A percentile compares a stretch with the other conserved stretches of the same genome.
phyloP scores from a whole-genome alignment of 2,888 invertebrate genomes.

The Torymus tubicola region DNA sequence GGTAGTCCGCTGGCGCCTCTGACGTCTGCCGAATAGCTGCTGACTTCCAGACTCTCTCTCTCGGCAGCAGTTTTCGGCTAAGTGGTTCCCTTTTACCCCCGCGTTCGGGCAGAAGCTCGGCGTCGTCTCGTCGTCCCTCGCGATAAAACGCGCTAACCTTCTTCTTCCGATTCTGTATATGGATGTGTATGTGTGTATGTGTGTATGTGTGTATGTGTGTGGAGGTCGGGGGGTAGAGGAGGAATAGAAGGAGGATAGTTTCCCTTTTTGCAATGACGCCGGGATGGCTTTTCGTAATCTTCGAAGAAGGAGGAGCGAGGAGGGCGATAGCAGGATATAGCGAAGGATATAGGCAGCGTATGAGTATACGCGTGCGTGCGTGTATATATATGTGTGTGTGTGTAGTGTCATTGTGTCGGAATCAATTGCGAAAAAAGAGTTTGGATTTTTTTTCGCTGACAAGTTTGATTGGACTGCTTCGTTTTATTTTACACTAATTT shows the following conservation, averaged over 20 bases:
- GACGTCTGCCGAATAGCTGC: constrained; percentile 74
- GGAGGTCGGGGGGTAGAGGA: too few species aligned
- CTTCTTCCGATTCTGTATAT: constrained; percentile 35
- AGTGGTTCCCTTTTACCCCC: constrained; percentile 69
- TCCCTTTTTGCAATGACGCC: background rate
- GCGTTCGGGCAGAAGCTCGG: constrained; percentile 29
- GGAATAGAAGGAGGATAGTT: too few species aligned
- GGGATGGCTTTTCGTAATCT: background rate
- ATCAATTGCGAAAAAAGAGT: too few species aligned
- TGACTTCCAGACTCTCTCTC: constrained; percentile 71
- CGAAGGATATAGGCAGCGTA: too few species aligned
- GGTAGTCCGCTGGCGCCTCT: constrained; percentile 75
- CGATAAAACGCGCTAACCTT: constrained; percentile 39
- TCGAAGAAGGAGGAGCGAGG: background rate
- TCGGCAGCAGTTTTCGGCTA: constrained; percentile 67
- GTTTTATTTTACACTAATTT: too few species aligned
- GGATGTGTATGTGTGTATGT: too few species aligned
- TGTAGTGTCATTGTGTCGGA: too few species aligned
- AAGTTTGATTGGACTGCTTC: too few species aligned
- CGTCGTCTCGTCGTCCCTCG: background rate
- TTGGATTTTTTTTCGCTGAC: too few species aligned
- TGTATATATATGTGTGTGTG: too few species aligned
- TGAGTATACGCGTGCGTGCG: too few species aligned
- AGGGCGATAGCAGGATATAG: background rate
- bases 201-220: background rate